phyloP scores from a whole-genome alignment of 1,140 invertebrate species.

The Caligus rogercresseyi region DNA sequence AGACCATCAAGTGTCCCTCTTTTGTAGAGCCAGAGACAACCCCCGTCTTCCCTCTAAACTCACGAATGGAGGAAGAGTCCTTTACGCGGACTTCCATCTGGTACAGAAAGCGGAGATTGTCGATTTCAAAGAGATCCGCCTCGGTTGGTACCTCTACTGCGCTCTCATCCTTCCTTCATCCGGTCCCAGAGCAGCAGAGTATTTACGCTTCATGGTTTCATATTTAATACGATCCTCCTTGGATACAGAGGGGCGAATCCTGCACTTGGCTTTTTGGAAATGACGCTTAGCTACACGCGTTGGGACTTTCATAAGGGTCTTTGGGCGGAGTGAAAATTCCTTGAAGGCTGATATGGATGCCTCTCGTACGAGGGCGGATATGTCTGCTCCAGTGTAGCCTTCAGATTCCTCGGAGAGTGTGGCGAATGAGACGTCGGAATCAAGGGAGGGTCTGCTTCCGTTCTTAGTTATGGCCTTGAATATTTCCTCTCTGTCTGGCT shows the following conservation, averaged over 20 bases:
- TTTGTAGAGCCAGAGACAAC: too few relatives aligned
- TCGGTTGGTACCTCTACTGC: too few relatives aligned
- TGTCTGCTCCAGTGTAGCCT: constrained; percentile 87
- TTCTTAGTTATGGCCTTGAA: constrained; percentile 72
- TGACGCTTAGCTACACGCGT: not conserved
- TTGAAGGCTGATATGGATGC: constrained; percentile 70
- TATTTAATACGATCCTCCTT: constrained; percentile 8
- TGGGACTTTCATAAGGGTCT: not conserved
- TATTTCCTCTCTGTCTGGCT: constrained; percentile 66
- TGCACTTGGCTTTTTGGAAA: not conserved
- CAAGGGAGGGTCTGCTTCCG: constrained; percentile 30
- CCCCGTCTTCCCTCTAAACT: not conserved
- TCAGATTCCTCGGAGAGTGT: constrained; percentile 61
- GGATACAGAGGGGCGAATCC: not conserved
- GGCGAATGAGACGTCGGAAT: not conserved
- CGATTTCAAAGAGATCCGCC: not conserved
- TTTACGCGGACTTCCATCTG: not conserved
- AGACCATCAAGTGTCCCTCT: too few relatives aligned
- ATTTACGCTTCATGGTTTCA: constrained; percentile 4
- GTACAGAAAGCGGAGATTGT: not conserved
- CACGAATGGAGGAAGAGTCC: not conserved
- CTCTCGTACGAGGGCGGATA: constrained; percentile 63
- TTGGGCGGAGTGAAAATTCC: constrained; percentile 28
- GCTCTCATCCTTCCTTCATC: not conserved
- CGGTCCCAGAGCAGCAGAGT: not conserved